Conservation (phyloP, 2,113 vertebrate genomes). For the Microcebus murinus region DNA sequence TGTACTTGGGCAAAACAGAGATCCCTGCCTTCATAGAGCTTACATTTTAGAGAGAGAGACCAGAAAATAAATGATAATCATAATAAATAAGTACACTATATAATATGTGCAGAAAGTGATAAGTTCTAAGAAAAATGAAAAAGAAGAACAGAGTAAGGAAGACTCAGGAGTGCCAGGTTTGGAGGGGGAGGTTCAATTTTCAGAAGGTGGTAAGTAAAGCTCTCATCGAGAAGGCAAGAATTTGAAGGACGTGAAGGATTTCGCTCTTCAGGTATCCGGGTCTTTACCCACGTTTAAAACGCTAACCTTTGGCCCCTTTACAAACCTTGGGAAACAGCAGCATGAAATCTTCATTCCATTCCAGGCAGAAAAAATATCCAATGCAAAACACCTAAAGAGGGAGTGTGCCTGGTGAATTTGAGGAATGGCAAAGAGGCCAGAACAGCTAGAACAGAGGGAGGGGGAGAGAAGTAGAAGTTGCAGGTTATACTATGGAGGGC, state of each 20-base stretch:
- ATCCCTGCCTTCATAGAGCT: background rate
- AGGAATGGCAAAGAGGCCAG: background rate
- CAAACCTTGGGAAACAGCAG: no score
- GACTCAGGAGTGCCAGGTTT: background rate
- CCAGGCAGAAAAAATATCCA: background rate
- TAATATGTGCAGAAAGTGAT: background rate
- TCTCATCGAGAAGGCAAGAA: background rate
- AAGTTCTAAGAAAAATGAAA: constrained; percentile 5
- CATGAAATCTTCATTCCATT: background rate
- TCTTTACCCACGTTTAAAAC: background rate
- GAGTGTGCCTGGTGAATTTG: background rate
- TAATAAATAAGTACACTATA: background rate
- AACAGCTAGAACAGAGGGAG: background rate
- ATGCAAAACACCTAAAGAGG: background rate
- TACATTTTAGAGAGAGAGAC: background rate
- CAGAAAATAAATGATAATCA: constrained; percentile 19
- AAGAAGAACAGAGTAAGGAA: background rate
- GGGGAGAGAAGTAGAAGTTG: background rate
- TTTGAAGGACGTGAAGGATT: background rate
- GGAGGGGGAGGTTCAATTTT: background rate
- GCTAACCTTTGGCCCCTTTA: no score
- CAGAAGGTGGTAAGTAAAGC: background rate
- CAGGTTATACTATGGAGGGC: background rate
- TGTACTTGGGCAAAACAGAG: background rate
- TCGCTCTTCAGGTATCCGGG: background rate